A percentile compares a stretch with the other conserved stretches of the same genome.
Evolutionary conservation across 2,888 invertebrate species (phyloP).

Genomic region (Pilophorus perplexus): DNA sequence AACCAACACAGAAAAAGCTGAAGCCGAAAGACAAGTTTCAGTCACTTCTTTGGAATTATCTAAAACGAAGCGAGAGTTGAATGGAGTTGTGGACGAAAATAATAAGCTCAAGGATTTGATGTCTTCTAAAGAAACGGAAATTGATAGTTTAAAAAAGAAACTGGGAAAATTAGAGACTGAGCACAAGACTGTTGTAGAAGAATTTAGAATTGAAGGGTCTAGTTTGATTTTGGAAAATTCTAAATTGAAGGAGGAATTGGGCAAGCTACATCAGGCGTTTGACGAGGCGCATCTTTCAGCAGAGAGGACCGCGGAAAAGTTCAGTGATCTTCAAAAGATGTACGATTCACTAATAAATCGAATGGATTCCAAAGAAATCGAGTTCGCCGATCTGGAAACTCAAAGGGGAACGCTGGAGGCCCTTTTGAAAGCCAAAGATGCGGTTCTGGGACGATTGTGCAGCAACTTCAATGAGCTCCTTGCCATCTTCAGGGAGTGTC

Average conservation of each 20-base stretch:
- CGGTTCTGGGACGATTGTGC: slow-evolving; percentile 8
- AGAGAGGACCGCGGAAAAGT: slow-evolving; percentile 7
- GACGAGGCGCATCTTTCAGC: neutral
- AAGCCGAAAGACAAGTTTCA: neutral
- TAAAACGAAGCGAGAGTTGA: neutral
- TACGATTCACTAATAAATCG: neutral
- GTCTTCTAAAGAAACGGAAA: slow-evolving; percentile 3
- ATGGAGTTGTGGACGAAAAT: neutral
- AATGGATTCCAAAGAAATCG: slow-evolving; percentile 7
- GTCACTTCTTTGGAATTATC: neutral
- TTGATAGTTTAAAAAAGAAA: neutral
- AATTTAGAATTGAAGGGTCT: slow-evolving; percentile 20
- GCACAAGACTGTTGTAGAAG: slow-evolving; percentile 15
- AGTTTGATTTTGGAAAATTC: slow-evolving; percentile 30
- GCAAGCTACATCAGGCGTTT: neutral
- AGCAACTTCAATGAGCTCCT: slow-evolving; percentile 31
- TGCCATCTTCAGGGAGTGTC: slow-evolving; percentile 30
- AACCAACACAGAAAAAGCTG: neutral
- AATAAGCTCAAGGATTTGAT: neutral
- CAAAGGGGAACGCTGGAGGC: neutral
- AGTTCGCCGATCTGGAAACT: neutral
- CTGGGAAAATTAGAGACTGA: neutral
- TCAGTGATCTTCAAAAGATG: slow-evolving; percentile 18
- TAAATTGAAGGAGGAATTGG: slow-evolving; percentile 25
- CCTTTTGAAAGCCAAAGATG: neutral